Evolutionary conservation across 2,113 vertebrate species (phyloP), one percentile per base, ranked within the genome.

Genomic region (Syngnathoides biaculeatus): DNA sequence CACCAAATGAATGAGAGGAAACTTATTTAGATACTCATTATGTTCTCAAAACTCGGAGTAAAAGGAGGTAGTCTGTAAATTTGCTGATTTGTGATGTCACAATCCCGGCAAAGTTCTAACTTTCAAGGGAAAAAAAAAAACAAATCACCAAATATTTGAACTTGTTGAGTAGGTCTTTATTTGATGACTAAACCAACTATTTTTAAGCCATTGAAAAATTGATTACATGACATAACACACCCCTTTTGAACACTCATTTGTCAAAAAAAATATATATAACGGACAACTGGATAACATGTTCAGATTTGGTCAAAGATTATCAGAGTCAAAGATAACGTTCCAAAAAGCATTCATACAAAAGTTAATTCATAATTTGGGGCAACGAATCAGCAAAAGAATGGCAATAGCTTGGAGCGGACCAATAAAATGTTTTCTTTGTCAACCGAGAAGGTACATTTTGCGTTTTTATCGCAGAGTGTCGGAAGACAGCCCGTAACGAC

Each of bases 381-480:
- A 12, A 43, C 4, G 13, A 43, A 43, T 12, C 3, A 43, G 42
- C 42, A 43, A 43, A 43, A 11, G n/a, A 52, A n/a, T 1, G 48
- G 20, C 20, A n/a, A 50, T 19, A 50, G 8, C 6, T 8, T 53
- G 5, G 12, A 26, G 52, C 14, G 52, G 22, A 55, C 22, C 10
- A 24, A 55, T 17, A 48, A 17, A 48, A 48, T 15, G 5, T 48
- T 17, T 48, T 35, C 30, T 35, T 35, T n/a, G 17, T 38, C 19
- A 20, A 17, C 20, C 26, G n/a, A n/a, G n/a, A n/a, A n/a, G n/a
- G n/a, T 40, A 53, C 19, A 8, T 40, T 20, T n/a, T 27, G 2
- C 58, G 15, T 67, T 68, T 78, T 79, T 71, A 43, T 70, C 71
- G 43, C 53, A 64, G 58, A 77, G 67, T 8, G 68, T 40, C 19